Conservation (phyloP, 1,140 invertebrate species). For the Drepana arcuata region DNA sequence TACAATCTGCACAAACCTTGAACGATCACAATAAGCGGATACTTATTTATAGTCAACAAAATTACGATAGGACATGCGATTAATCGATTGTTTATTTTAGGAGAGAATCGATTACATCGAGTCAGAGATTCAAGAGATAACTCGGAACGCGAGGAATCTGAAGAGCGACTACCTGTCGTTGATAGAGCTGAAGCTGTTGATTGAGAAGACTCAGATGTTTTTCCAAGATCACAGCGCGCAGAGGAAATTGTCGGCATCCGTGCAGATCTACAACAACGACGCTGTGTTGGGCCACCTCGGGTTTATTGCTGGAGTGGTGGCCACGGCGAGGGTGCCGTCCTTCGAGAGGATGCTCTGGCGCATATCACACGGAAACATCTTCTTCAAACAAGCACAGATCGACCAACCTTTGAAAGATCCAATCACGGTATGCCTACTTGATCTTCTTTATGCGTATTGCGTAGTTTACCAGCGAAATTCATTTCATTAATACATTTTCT, state of each 20-base stretch:
- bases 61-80: too few relatives aligned
- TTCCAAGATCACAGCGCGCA: slow-evolving; percentile 84
- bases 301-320: slow-evolving; percentile 77
- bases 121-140: slow-evolving; percentile 89
- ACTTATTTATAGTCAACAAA: too few relatives aligned
- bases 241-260: slow-evolving; percentile 75
- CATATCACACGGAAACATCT: slow-evolving; percentile 88
- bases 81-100: slow-evolving; percentile 73
- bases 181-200: slow-evolving; percentile 89
- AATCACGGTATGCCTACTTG: slow-evolving; percentile 85
- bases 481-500: too few relatives aligned
- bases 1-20: too few relatives aligned
- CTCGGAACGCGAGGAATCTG: slow-evolving; percentile 90
- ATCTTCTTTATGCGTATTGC: too few relatives aligned
- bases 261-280: slow-evolving; percentile 80
- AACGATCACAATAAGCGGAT: too few relatives aligned
- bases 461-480: too few relatives aligned
- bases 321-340: slow-evolving; percentile 79
- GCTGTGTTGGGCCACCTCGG: slow-evolving; percentile 79
- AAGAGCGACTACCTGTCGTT: slow-evolving; percentile 93
- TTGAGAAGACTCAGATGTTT: slow-evolving; percentile 91
- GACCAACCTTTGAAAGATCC: slow-evolving; percentile 89
- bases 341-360: slow-evolving; percentile 91
- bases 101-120: slow-evolving; percentile 91
- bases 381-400: slow-evolving; percentile 87